phyloP scores from a whole-genome alignment of 1,140 invertebrate genomes.

The Spodoptera litura region DNA sequence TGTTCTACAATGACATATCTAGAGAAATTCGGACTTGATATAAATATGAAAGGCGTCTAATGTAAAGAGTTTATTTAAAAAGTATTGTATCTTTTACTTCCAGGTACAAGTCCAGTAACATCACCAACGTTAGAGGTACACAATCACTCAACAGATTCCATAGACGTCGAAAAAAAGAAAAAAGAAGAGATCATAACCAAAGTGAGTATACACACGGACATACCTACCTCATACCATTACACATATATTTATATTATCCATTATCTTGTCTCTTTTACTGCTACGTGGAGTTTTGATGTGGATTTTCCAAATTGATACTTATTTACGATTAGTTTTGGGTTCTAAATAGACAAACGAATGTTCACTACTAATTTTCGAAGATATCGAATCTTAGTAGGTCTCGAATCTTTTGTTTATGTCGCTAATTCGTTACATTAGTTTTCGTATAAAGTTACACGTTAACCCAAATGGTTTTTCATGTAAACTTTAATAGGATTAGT shows the following conservation, averaged over 20 bases:
- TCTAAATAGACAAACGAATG: conserved; percentile 39
- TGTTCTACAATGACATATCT: too few species aligned
- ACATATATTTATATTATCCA: conserved; percentile 51
- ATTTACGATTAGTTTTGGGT: conserved; percentile 67
- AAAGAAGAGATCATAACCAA: conserved; percentile 86
- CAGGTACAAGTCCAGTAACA: conserved; percentile 84
- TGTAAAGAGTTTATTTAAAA: background rate
- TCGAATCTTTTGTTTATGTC: conserved; percentile 3
- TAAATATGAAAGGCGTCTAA: too few species aligned
- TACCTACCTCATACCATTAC: conserved; percentile 44
- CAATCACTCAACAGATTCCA: conserved; percentile 93
- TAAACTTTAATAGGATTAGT: background rate
- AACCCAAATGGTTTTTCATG: conserved; percentile 3
- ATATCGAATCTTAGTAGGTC: conserved; percentile 12
- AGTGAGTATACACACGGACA: conserved; percentile 64
- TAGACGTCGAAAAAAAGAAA: conserved; percentile 91
- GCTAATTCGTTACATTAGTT: conserved; percentile 7
- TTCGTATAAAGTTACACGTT: background rate
- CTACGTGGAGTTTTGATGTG: conserved; percentile 72
- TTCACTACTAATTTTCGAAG: conserved; percentile 8
- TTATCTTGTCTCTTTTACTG: conserved; percentile 65
- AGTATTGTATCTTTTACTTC: conserved; percentile 49
- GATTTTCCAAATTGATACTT: conserved; percentile 58
- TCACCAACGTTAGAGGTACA: conserved; percentile 87
- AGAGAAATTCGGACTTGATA: too few species aligned